Evolutionary conservation across 2,113 vertebrate species (phyloP), one percentile per base, ranked within the genome.

Genomic region (Aepyceros melampus): DNA sequence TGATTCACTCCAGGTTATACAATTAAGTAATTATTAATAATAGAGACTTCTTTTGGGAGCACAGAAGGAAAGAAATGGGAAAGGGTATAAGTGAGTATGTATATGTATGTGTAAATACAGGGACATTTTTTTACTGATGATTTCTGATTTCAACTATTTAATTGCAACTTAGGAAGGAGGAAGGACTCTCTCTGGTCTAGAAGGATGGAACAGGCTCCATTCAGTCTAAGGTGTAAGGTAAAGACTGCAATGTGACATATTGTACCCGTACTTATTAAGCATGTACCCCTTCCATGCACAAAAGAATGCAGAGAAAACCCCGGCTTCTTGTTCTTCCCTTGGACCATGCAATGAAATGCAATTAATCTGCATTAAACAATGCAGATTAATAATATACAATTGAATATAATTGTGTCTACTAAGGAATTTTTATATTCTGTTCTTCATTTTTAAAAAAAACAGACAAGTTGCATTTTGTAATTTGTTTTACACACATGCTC

Each of bases 391-490:
- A 84, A 40, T 27, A 13, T 67, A 40, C n/a, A 85, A 55, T 55
- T 29, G 82, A 67, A 60, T 82, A 7, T 82, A 82, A 36, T 58
- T 81, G 19, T 91, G 33, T 56, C 95, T 88, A 82, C 64, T 92
- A 45, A 74, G 76, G 47, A 62, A 40, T 85, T 62, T 89, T 71
- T 91, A 25, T 86, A 60, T 96, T 47, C 40, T 89, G 19, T 89
- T 92, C 53, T 95, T 94, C 84, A 95, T 94, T 94, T 92, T n/a
- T n/a, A 94, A 94, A 96, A 91, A 40, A 71, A 71, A 71, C 25
- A 96, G 33, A 64, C 7, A 19, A 78, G 16, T 83, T 4, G 36
- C 36, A 1, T 58, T 91, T 36, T 58, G 5, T 91, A 40, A 55
- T 76, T 62, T 9, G 1, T 58, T 78, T 93, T 82, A 40, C 13